These are phyloP conservation scores for Ambastaia sidthimunki DNA, from an alignment of 2,797 vertebrate genomes.

Conservation along the genomic window DNA sequence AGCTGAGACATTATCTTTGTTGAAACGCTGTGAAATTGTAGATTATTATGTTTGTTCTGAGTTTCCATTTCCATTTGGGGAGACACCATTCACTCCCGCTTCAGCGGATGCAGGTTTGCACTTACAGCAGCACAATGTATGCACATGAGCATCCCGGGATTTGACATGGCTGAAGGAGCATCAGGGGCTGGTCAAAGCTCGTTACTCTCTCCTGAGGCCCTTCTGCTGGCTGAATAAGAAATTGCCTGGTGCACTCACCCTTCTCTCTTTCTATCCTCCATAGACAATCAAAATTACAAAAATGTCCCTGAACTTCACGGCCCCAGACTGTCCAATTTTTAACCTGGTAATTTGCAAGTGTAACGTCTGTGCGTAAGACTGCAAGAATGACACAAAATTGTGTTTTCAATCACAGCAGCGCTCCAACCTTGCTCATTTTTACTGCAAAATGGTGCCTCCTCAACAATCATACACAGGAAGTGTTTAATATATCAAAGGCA, in stretches of 20 bases:
- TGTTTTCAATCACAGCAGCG: background rate
- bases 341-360: background rate
- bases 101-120: background rate
- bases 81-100: background rate
- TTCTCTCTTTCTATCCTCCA: slow-evolving; percentile 22
- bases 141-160: background rate
- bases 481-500: background rate
- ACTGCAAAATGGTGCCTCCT: background rate
- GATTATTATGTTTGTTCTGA: background rate
- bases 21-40: slow-evolving; percentile 7
- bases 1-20: background rate
- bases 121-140: slow-evolving; percentile 5
- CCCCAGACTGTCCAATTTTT: background rate
- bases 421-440: background rate
- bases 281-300: slow-evolving; percentile 13
- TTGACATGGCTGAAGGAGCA: slow-evolving; percentile 28
- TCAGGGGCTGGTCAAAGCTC: background rate
- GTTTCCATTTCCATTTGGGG: background rate
- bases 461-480: background rate
- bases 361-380: background rate
- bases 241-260: slow-evolving; percentile 20
- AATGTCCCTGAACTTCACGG: background rate
- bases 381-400: background rate
- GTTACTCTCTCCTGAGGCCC: slow-evolving; percentile 2
- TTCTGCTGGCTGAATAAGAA: slow-evolving; percentile 5